phyloP scores from a whole-genome alignment of 2,888 invertebrate species.

The Pelosia muscerda region DNA sequence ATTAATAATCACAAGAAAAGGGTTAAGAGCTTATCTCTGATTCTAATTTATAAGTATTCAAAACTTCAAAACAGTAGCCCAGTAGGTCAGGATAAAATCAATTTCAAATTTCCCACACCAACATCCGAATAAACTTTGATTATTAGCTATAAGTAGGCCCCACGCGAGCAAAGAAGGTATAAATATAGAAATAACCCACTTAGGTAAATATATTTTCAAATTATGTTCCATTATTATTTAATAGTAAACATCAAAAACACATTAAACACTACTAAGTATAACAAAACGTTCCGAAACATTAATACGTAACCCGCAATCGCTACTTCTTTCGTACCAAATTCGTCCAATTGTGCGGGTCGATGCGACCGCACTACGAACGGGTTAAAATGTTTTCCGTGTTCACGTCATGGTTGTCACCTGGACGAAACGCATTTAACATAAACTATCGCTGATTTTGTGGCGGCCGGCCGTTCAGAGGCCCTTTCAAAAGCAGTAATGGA shows the following conservation, averaged over 20 bases:
- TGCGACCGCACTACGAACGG: conserved; percentile 66
- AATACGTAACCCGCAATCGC: conserved; percentile 38
- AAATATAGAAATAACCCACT: no score
- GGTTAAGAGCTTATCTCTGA: no score
- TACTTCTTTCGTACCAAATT: conserved; percentile 49
- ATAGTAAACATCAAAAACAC: neutral
- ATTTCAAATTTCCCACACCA: no score
- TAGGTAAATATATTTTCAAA: no score
- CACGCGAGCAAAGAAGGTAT: no score
- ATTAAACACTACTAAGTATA: conserved; percentile 2
- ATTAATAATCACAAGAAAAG: no score
- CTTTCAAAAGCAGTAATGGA: conserved; percentile 53
- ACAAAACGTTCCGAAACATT: conserved; percentile 19
- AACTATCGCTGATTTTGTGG: conserved; percentile 51
- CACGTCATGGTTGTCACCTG: conserved; percentile 67
- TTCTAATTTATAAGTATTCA: no score
- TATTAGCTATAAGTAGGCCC: no score
- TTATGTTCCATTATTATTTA: neutral
- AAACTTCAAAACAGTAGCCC: no score
- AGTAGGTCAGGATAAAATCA: no score
- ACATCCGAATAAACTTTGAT: no score
- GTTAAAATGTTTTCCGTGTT: conserved; percentile 83
- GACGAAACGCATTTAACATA: conserved; percentile 49
- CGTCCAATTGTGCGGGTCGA: conserved; percentile 45
- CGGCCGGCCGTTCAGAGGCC: conserved; percentile 32